These are phyloP conservation scores for Taenioides sp. DNA, from an alignment of 2,797 vertebrate genomes.

Conservation along the genomic window DNA sequence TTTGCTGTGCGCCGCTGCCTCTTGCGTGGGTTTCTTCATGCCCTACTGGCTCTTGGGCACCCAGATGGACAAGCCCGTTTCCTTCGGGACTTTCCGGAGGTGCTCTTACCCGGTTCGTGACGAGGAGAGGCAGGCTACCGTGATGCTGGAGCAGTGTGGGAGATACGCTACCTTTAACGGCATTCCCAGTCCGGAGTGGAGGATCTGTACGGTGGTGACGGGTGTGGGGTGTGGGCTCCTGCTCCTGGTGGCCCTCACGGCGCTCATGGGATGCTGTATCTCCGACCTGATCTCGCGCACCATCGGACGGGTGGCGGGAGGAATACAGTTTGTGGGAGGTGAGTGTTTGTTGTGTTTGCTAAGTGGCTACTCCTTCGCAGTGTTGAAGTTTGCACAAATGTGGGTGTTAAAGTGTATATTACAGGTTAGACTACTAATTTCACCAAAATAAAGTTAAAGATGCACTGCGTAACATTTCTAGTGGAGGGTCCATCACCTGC, in stretches of 20 bases:
- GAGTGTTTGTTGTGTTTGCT: slow-evolving; percentile 65
- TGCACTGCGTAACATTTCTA: no score
- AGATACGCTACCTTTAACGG: slow-evolving; percentile 94
- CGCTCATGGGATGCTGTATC: slow-evolving; percentile 95
- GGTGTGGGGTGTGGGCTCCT: slow-evolving; percentile 95
- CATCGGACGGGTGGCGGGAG: slow-evolving; percentile 92
- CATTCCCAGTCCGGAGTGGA: slow-evolving; percentile 94
- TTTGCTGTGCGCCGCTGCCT: slow-evolving; percentile 88
- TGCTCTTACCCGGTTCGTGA: slow-evolving; percentile 95
- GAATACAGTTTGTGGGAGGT: slow-evolving; percentile 97
- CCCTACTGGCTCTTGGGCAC: slow-evolving; percentile 96
- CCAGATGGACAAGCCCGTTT: slow-evolving; percentile 93
- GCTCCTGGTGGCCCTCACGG: slow-evolving; percentile 92
- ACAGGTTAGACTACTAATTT: no score
- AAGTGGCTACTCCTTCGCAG: neutral
- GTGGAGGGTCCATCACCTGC: no score
- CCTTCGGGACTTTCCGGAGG: slow-evolving; percentile 94
- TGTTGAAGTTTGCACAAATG: neutral
- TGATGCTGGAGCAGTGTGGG: slow-evolving; percentile 98
- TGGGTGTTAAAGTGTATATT: no score
- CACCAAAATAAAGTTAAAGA: no score
- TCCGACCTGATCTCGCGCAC: slow-evolving; percentile 96
- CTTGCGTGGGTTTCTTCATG: slow-evolving; percentile 98
- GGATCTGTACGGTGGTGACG: slow-evolving; percentile 93
- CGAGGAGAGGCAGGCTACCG: slow-evolving; percentile 86